Base-by-base conservation (phyloP, 2,797 vertebrate genomes). In the Hippoglossus hippoglossus region DNA sequence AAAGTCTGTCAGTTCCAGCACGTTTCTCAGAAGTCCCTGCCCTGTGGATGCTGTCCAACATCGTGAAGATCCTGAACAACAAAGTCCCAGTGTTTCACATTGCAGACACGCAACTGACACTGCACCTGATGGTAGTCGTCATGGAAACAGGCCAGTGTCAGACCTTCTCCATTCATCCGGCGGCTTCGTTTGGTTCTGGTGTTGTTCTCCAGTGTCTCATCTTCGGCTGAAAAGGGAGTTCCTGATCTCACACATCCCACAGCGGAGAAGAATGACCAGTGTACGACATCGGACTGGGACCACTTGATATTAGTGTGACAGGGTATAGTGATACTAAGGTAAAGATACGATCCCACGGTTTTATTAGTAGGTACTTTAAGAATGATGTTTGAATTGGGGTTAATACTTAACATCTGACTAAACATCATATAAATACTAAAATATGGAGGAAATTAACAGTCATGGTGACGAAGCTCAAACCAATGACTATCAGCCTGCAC, bases 191-290 rank as follows among this genome's bases (percentile, higher is more conserved):
- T 46, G 15, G 44, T 46, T 67, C 54, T 46, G 56, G 49, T 63
- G 25, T 18, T 50, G 65, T 60, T 41, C 58, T 56, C 18, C 47
- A 68, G 52, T 73, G 78, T 82, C 76, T 66, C 51, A 60, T 67
- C 46, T 61, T 64, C 49, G 73, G 69, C 71, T 69, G 46, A 68
- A 39, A 79, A 67, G 41, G 31, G 68, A 67, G 44, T 56, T 80
- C 63, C 86, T 81, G 71, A 84, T 81, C 72, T 80, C 68, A 75
- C 51, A 77, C 67, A 65, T 79, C 60, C 55, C 57, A 66, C 46
- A 49, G 59, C 66, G 46, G 53, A 66, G 52, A 63, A 63, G 59
- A 72, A 63, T 72, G 66, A 79, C 79, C 59, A 46, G 73, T 75
- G 71, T 59, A 53, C 81, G 34, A 68, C 65, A 39, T n/a, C 26